A percentile compares a stretch with the other conserved stretches of the same genome.
These are phyloP conservation scores for Tyto alba DNA, from an alignment of 2,113 vertebrate species.

Conservation along the genomic window DNA sequence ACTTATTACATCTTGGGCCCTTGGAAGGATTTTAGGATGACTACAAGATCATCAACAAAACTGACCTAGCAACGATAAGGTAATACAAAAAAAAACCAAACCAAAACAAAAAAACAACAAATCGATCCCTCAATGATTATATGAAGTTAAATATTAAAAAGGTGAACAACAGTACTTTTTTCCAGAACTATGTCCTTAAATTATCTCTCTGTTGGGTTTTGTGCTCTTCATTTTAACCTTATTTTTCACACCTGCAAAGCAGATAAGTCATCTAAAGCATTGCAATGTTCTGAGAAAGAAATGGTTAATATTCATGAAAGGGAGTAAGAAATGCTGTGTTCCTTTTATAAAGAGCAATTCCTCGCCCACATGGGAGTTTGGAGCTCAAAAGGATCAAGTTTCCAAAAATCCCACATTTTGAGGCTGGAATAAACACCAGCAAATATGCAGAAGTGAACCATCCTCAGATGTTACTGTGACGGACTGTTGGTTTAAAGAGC, in stretches of 20 bases:
- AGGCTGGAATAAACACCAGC: background rate
- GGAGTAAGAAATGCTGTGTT: background rate
- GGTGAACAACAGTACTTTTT: background rate
- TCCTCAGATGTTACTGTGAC: background rate
- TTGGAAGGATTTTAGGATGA: background rate
- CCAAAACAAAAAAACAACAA: background rate
- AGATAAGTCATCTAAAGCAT: background rate
- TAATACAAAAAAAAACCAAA: background rate
- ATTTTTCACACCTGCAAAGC: background rate
- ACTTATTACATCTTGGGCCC: background rate
- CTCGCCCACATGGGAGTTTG: background rate
- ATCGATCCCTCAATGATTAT: background rate
- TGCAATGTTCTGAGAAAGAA: background rate
- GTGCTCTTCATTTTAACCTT: background rate
- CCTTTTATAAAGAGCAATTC: background rate
- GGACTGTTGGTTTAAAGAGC: background rate
- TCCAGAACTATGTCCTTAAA: background rate
- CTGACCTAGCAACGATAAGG: background rate
- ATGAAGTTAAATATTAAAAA: background rate
- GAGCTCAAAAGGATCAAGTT: background rate
- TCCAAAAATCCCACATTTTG: background rate
- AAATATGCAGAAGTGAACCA: background rate
- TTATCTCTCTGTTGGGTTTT: background rate
- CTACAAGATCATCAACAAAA: background rate
- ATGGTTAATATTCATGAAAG: background rate